phyloP scores from a whole-genome alignment of 1,140 invertebrate species.

The Danaus melanippus region DNA sequence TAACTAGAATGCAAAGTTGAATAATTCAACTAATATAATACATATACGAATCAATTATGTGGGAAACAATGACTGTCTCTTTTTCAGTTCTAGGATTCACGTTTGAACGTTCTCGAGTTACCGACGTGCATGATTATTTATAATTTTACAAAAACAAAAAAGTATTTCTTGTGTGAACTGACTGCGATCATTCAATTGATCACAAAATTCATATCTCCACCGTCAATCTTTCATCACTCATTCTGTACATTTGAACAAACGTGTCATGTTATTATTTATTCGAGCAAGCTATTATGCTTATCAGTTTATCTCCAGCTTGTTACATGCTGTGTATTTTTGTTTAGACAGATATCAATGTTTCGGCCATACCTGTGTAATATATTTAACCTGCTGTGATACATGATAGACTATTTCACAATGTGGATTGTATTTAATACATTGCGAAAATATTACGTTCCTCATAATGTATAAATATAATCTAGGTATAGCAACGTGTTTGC shows the following conservation, averaged over 20 bases:
- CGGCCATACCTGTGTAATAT: slow-evolving; percentile 13
- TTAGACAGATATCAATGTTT: slow-evolving; percentile 16
- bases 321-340: slow-evolving; percentile 14
- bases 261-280: slow-evolving; percentile 31
- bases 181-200: slow-evolving; percentile 9
- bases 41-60: too few relatives aligned
- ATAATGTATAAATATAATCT: too few relatives aligned
- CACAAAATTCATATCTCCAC: slow-evolving; percentile 20
- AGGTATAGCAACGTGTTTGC: too few relatives aligned
- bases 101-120: too few relatives aligned
- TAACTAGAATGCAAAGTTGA: too few relatives aligned
- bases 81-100: too few relatives aligned
- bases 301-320: slow-evolving; percentile 31
- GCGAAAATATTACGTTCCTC: too few relatives aligned
- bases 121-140: slow-evolving; percentile 5
- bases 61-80: too few relatives aligned
- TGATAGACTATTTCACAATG: too few relatives aligned
- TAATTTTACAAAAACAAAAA: neutral
- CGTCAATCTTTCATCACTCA: slow-evolving; percentile 44
- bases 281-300: slow-evolving; percentile 33
- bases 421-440: too few relatives aligned
- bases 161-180: slow-evolving; percentile 11
- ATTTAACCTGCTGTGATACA: neutral
- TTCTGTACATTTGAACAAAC: slow-evolving; percentile 33
- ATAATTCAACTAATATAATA: too few relatives aligned